These are phyloP conservation scores for Sebastes glaucus DNA, from an alignment of 2,797 vertebrate genomes.

Conservation along the genomic window DNA sequence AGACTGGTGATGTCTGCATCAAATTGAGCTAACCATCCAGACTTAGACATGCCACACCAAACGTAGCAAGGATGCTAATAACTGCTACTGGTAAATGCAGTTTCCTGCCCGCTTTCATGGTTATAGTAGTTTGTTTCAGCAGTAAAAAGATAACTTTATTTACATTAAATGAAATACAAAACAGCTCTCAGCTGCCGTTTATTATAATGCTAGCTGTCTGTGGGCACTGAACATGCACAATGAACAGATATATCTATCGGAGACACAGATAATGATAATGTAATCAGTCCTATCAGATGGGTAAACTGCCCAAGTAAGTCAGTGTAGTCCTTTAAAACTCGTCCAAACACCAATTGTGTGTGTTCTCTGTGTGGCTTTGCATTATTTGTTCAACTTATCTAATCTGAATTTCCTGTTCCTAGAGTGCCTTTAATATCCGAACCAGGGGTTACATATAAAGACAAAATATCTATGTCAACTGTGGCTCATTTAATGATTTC, in stretches of 20 bases:
- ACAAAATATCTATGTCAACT: background rate
- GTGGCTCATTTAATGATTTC: background rate
- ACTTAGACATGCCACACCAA: background rate
- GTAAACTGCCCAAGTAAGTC: background rate
- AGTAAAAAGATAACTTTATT: background rate
- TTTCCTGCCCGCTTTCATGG: background rate
- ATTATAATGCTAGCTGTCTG: background rate
- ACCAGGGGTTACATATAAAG: background rate
- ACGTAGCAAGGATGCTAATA: background rate
- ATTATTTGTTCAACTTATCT: background rate
- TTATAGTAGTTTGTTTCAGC: background rate
- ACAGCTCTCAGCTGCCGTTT: background rate
- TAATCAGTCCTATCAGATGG: background rate
- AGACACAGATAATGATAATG: background rate
- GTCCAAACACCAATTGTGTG: background rate
- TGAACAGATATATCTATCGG: background rate
- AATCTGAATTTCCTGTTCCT: background rate
- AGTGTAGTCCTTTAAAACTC: background rate
- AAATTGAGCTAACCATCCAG: background rate
- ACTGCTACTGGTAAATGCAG: background rate
- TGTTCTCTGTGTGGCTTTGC: background rate
- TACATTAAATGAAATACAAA: background rate
- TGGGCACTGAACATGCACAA: background rate
- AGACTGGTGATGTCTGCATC: background rate
- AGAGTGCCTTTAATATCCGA: background rate